Base-by-base conservation (phyloP, 2,888 invertebrate species). In the Napeogenes inachia region DNA sequence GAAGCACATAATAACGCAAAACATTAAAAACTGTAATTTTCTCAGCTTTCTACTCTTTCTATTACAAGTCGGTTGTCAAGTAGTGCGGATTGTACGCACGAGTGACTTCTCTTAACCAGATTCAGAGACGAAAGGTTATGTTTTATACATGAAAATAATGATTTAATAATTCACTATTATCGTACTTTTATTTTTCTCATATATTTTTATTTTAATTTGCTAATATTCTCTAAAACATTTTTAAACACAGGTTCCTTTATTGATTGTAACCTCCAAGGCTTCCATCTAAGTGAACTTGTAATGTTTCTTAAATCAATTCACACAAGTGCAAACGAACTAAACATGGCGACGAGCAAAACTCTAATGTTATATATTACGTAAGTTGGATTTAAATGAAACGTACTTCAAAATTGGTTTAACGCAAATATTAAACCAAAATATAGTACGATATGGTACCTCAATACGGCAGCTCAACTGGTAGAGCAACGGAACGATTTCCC, bases 51-150 rank as follows among this genome's bases (percentile, higher is more conserved):
- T 68, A 69, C 66, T 42, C 60, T 54, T 64, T 62, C 59, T 62
- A 64, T 56, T 55, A 64, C 70, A 69, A 66, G 57, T 69, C 64
- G 62, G 69, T 69, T 69, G 69, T 63, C 68, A 73, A 74, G 75
- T 78, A 70, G 80, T 77, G 75, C 82, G 73, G 72, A 72, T 70
- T 71, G 74, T 72, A 81, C 80, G 85, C 84, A 85, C 84, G 85
- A 78, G 73, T 80, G 82, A 64, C 62, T 61, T 66, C 59, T 64
- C 61, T 64, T 61, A 60, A 46, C 57, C 45, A 13, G 45, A 59
- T 38, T 42, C 21, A 30, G 46, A 61, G n/a, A 35, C 12, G 30
- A n/a, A 56, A 45, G 56, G 55, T 58, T 56, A 50, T 54, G 60
- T 60, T 55, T 60, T 59, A 12, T 45, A 21, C 13, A 50, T 8